Conservation (phyloP, 2,888 invertebrate species). For the Tachina lurida region DNA sequence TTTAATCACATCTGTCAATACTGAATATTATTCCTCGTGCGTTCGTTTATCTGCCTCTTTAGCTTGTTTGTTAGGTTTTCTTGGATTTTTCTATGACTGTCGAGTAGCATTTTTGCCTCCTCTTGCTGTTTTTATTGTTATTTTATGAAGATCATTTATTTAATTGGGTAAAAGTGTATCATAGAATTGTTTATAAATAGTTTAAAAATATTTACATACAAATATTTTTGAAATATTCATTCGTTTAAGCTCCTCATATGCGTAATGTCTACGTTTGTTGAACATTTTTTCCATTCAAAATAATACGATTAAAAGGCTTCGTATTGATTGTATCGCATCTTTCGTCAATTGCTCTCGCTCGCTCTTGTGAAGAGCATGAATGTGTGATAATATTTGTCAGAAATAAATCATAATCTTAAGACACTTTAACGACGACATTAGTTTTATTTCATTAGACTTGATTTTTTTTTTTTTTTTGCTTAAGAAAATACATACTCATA, state of each 20-base stretch:
- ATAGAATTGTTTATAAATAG: conserved; percentile 69
- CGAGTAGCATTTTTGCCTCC: conserved; percentile 33
- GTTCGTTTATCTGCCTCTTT: neutral
- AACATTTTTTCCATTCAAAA: conserved; percentile 17
- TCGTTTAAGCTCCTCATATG: neutral
- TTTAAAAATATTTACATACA: conserved; percentile 67
- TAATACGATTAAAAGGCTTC: conserved; percentile 43
- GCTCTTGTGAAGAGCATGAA: conserved; percentile 7
- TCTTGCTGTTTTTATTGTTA: conserved; percentile 39
- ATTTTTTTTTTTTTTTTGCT: neutral
- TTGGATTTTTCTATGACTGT: conserved; percentile 41
- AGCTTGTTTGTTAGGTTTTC: conserved; percentile 22
- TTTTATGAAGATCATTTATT: conserved; percentile 66
- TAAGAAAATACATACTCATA: neutral
- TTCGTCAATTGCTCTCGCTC: neutral
- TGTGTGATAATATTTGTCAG: conserved; percentile 61
- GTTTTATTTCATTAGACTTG: conserved; percentile 13
- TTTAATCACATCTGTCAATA: neutral
- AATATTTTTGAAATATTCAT: conserved; percentile 17
- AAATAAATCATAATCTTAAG: conserved; percentile 63
- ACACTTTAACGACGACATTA: conserved; percentile 56
- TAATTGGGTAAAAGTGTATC: conserved; percentile 71
- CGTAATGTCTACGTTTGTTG: neutral
- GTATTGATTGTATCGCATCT: neutral
- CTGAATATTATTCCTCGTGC: conserved; percentile 13